Conservation (phyloP, 2,888 invertebrate genomes). For the Tenthredo livida region DNA sequence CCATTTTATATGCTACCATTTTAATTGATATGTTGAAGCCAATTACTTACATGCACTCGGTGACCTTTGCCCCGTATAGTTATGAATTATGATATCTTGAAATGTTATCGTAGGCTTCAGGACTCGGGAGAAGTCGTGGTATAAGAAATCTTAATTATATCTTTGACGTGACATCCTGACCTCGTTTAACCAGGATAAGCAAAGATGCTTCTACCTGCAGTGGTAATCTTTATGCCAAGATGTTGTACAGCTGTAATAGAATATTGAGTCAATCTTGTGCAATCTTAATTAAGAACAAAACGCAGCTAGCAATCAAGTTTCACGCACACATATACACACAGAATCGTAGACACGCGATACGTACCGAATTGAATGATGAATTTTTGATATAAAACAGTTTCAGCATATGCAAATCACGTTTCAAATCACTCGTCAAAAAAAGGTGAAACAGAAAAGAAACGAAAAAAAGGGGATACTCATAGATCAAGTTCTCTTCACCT, state of each 20-base stretch:
- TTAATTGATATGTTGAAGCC: neutral
- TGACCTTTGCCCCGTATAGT: neutral
- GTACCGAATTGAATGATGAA: neutral
- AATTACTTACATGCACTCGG: neutral
- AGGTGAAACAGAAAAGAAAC: neutral
- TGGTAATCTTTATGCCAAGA: neutral
- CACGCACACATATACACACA: neutral
- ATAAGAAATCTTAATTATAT: slow-evolving; percentile 6
- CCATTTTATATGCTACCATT: neutral
- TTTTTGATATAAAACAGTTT: neutral
- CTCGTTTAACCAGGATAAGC: neutral
- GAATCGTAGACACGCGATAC: neutral
- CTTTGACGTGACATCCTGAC: slow-evolving; percentile 30
- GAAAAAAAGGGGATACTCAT: neutral
- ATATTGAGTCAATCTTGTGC: slow-evolving; percentile 38
- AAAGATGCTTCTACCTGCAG: neutral
- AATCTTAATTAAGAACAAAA: slow-evolving; percentile 19
- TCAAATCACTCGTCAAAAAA: neutral
- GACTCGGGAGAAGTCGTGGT: neutral
- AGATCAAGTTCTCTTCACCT: neutral
- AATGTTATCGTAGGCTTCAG: neutral
- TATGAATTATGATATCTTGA: neutral
- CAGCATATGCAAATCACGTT: neutral
- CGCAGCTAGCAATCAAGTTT: neutral
- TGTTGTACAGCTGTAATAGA: slow-evolving; percentile 23